A percentile compares a stretch with the other conserved stretches of the same genome.
Evolutionary conservation across 2,888 invertebrate species (phyloP).

Genomic region (Sepiola atlantica): DNA sequence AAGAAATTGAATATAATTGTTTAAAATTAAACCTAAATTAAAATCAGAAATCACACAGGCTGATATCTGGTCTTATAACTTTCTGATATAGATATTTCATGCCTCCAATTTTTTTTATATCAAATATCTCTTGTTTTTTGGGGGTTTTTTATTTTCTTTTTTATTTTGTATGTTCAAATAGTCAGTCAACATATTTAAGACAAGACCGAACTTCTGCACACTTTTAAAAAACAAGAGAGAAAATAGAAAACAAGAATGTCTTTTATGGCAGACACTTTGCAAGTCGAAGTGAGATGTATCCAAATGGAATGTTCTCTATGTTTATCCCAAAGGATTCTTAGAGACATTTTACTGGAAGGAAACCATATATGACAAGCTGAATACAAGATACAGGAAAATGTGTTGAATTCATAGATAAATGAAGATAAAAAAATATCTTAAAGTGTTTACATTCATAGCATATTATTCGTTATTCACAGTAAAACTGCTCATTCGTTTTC

Average conservation of each 20-base stretch:
- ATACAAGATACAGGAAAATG: not conserved
- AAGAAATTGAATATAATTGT: too few relatives aligned
- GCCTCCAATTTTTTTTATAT: not conserved
- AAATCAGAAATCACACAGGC: too few relatives aligned
- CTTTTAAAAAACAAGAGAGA: not conserved
- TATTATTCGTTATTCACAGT: conserved; percentile 16
- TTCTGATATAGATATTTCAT: not conserved
- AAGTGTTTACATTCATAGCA: conserved; percentile 32
- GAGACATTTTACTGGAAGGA: conserved; percentile 1
- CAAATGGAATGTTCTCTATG: conserved; percentile 14
- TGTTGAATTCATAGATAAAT: conserved; percentile 8
- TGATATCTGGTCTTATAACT: too few relatives aligned
- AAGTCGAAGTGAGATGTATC: not conserved
- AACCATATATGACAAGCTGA: not conserved
- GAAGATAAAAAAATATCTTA: not conserved
- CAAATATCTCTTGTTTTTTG: not conserved
- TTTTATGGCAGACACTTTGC: not conserved
- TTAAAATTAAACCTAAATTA: too few relatives aligned
- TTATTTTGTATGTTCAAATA: too few relatives aligned
- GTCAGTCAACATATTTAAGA: conserved; percentile 1
- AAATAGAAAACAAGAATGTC: not conserved
- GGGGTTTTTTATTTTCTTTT: too few relatives aligned
- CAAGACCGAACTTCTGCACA: not conserved
- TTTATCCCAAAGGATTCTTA: conserved; percentile 32
- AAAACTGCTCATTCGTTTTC: not conserved